These are phyloP conservation scores for Lates calcarifer DNA, from an alignment of 2,113 vertebrate genomes.

Conservation along the genomic window DNA sequence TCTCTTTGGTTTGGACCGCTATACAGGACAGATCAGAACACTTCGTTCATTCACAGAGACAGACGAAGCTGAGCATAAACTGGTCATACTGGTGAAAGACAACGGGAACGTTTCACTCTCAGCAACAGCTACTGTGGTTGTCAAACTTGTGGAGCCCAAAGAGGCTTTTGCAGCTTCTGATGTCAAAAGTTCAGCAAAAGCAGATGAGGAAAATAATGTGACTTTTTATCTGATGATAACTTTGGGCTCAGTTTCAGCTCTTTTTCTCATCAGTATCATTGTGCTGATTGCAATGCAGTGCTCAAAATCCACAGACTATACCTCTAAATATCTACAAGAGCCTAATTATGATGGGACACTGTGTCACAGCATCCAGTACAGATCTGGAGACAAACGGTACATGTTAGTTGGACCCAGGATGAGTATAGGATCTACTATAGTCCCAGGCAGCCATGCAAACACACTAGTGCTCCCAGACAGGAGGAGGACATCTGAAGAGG, in stretches of 20 bases:
- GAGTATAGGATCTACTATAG: slow-evolving; percentile 70
- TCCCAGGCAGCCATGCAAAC: slow-evolving; percentile 71
- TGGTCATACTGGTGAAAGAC: slow-evolving; percentile 64
- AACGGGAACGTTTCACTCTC: slow-evolving; percentile 63
- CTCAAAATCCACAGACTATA: slow-evolving; percentile 63
- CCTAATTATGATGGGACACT: slow-evolving; percentile 70
- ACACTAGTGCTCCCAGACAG: slow-evolving; percentile 65
- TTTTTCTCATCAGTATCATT: slow-evolving; percentile 63
- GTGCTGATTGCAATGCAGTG: slow-evolving; percentile 68
- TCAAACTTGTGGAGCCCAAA: slow-evolving; percentile 51
- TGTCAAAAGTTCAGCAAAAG: slow-evolving; percentile 33
- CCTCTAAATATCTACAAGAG: slow-evolving; percentile 69
- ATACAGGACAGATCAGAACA: slow-evolving; percentile 66
- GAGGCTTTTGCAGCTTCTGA: slow-evolving; percentile 57
- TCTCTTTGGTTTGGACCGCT: slow-evolving; percentile 64
- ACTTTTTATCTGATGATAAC: slow-evolving; percentile 59
- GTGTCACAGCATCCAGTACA: slow-evolving; percentile 61
- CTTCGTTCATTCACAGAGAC: slow-evolving; percentile 59
- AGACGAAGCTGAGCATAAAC: slow-evolving; percentile 60
- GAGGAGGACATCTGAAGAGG: slow-evolving; percentile 51
- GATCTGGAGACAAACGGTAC: slow-evolving; percentile 55
- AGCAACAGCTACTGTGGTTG: slow-evolving; percentile 51
- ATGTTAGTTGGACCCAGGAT: slow-evolving; percentile 64
- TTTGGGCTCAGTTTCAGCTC: slow-evolving; percentile 58
- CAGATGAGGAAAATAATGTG: slow-evolving; percentile 33